Evolutionary conservation across 2,113 vertebrate species (phyloP).

Genomic region (Penelope pileata): DNA sequence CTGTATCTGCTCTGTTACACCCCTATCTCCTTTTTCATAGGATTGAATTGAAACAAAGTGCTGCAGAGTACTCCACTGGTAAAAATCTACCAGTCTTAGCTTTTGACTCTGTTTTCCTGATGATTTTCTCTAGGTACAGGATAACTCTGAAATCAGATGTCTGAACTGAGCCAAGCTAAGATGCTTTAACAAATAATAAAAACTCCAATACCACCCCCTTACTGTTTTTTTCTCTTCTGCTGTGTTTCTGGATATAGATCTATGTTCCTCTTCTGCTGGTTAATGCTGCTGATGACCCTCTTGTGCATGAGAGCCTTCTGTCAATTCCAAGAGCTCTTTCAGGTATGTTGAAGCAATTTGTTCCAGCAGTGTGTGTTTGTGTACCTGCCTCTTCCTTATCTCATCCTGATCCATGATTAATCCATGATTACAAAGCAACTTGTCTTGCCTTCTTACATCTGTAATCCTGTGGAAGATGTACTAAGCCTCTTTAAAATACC

Average conservation of each 20-base stretch:
- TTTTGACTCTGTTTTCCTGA: not conserved
- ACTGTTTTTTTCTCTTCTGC: not conserved
- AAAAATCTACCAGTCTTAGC: not conserved
- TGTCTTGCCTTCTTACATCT: not conserved
- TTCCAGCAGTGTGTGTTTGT: not conserved
- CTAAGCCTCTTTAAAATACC: not conserved
- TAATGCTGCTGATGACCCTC: conserved; percentile 93
- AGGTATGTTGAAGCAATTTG: conserved; percentile 78
- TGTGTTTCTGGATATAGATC: conserved; percentile 78
- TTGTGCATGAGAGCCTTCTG: conserved; percentile 94
- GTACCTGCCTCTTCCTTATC: not conserved
- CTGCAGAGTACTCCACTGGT: not conserved
- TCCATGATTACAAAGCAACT: not conserved
- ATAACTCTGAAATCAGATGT: not conserved
- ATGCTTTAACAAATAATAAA: not conserved
- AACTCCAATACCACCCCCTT: not conserved
- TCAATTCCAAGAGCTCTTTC: conserved; percentile 94
- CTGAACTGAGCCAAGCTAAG: not conserved
- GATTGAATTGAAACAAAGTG: not conserved
- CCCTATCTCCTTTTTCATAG: not conserved
- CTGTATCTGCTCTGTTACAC: not conserved
- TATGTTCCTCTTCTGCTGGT: conserved; percentile 94
- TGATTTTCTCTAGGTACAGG: not conserved
- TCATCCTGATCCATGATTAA: not conserved
- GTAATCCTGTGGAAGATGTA: not conserved